These are phyloP conservation scores for Elachura formosa DNA, from an alignment of 2,113 vertebrate genomes.

Conservation along the genomic window DNA sequence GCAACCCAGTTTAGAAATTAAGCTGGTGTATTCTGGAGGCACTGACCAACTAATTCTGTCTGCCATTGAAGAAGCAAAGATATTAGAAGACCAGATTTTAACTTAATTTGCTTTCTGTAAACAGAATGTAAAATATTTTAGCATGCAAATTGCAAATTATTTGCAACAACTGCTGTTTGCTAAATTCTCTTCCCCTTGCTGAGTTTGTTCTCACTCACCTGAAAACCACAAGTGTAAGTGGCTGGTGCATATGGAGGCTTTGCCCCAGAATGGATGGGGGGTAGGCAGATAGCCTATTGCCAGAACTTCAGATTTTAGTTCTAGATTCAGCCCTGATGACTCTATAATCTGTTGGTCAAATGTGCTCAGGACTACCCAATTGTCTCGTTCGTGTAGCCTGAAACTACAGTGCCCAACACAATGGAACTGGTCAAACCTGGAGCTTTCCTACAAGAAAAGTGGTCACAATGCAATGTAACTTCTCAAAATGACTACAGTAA, in stretches of 20 bases:
- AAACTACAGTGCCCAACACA: not conserved
- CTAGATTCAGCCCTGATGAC: not conserved
- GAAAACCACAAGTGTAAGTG: not conserved
- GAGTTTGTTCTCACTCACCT: not conserved
- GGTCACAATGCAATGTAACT: not conserved
- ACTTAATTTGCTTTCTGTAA: not conserved
- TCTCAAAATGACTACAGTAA: constrained; percentile 3
- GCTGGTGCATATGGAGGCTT: not conserved
- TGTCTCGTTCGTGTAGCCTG: not conserved
- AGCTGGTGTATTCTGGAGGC: not conserved
- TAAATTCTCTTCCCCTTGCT: fast-evolving
- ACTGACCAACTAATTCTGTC: not conserved
- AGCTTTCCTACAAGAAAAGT: not conserved
- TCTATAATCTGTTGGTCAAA: not conserved
- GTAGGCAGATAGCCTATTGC: not conserved
- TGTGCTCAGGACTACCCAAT: not conserved
- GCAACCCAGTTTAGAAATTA: not conserved
- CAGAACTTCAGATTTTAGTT: not conserved
- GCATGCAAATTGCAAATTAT: not conserved
- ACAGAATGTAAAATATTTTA: not conserved
- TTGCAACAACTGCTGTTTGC: not conserved
- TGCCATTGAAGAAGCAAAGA: not conserved
- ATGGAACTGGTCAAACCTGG: not conserved
- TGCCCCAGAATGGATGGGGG: not conserved
- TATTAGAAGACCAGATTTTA: not conserved